Evolutionary conservation across 2,888 invertebrate genomes (phyloP).

Genomic region (Phaedon cochleariae): DNA sequence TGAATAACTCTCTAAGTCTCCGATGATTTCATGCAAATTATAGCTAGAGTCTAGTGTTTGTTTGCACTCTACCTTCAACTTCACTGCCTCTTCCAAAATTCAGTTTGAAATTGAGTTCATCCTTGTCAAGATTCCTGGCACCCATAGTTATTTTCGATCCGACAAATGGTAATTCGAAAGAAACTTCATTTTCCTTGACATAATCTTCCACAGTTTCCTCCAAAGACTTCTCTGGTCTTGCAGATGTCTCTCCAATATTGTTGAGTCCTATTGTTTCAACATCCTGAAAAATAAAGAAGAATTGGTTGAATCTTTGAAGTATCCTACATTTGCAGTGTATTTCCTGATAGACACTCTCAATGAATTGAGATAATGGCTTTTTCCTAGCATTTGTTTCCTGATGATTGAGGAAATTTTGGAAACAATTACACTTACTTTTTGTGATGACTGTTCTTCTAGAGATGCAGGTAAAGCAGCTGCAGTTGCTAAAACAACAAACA

Average conservation of each 20-base stretch:
- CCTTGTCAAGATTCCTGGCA: slow-evolving; percentile 77
- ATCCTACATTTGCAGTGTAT: no score
- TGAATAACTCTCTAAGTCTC: no score
- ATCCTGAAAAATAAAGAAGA: not conserved
- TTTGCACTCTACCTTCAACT: slow-evolving; percentile 65
- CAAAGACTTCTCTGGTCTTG: slow-evolving; percentile 67
- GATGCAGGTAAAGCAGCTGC: slow-evolving; percentile 1
- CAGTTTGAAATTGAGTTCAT: slow-evolving; percentile 77
- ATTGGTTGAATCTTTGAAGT: not conserved
- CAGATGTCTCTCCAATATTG: slow-evolving; percentile 47
- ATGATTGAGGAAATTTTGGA: no score
- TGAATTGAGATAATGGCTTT: no score
- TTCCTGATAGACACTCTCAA: no score
- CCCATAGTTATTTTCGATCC: slow-evolving; percentile 78
- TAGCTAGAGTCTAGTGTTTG: slow-evolving; percentile 63
- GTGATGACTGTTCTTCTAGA: not conserved
- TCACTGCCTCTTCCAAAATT: slow-evolving; percentile 65
- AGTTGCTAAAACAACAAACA: not conserved
- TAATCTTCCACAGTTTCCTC: slow-evolving; percentile 75
- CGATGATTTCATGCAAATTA: no score
- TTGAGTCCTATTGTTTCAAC: not conserved
- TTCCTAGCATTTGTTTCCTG: no score
- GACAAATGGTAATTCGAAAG: slow-evolving; percentile 75
- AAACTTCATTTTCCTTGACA: slow-evolving; percentile 78
- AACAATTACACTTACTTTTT: not conserved